Percentiles rank a stretch among this genome's conserved stretches.
These are phyloP conservation scores for Eristalis tenax DNA, from an alignment of 2,888 invertebrate species.

Conservation along the genomic window DNA sequence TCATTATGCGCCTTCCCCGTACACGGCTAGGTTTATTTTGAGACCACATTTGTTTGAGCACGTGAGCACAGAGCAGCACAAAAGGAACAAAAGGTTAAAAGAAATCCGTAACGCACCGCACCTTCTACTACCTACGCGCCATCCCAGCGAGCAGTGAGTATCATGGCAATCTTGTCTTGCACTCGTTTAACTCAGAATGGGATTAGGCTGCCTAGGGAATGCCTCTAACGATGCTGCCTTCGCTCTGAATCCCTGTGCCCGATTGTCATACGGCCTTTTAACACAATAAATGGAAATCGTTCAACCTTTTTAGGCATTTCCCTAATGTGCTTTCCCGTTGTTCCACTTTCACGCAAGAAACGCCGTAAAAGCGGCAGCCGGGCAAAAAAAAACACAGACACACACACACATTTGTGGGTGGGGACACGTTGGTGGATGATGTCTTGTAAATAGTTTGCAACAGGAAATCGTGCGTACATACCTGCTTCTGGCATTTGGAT, in stretches of 20 bases:
- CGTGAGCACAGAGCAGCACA: conserved; percentile 14
- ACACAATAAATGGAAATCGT: conserved; percentile 60
- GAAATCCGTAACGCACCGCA: conserved; percentile 40
- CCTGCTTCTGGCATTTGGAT: conserved; percentile 18
- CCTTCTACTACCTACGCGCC: conserved; percentile 6
- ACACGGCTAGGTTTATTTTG: conserved; percentile 24
- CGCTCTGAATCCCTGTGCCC: not conserved
- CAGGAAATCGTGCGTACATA: conserved; percentile 49
- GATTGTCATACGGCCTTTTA: conserved; percentile 48
- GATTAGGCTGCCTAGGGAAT: conserved; percentile 35
- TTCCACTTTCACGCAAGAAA: conserved; percentile 37
- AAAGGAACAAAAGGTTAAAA: conserved; percentile 34
- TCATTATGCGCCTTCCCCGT: not conserved
- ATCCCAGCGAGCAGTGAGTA: not conserved
- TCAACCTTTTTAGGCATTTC: conserved; percentile 47
- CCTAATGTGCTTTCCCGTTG: conserved; percentile 38
- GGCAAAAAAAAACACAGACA: conserved; percentile 12
- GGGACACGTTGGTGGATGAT: conserved; percentile 39
- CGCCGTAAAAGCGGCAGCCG: conserved; percentile 6
- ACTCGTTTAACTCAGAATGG: conserved; percentile 38
- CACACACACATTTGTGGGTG: not conserved
- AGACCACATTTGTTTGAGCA: conserved; percentile 25
- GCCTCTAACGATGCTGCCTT: conserved; percentile 24
- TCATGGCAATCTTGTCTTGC: conserved; percentile 24
- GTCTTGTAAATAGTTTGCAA: conserved; percentile 59